Evolutionary conservation across 2,113 vertebrate genomes (phyloP).

Genomic region (Pluvialis apricaria): DNA sequence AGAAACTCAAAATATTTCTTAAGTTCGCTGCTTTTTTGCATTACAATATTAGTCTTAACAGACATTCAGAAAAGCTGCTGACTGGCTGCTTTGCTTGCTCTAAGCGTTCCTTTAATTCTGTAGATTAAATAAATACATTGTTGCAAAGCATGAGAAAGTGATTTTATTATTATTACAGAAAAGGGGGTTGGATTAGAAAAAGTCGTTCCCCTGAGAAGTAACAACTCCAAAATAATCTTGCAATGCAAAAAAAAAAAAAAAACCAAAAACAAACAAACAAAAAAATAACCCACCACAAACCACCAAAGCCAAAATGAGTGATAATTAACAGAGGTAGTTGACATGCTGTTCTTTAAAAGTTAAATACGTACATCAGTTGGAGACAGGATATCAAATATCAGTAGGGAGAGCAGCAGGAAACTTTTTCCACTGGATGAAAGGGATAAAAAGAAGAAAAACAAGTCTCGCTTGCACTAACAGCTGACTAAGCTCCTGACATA

Average conservation of each 20-base stretch:
- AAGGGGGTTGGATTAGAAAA: not conserved
- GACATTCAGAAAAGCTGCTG: not conserved
- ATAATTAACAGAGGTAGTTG: constrained; percentile 7
- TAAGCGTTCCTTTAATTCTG: not conserved
- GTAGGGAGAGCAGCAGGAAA: constrained; percentile 15
- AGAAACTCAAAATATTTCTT: not conserved
- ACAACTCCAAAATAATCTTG: not conserved
- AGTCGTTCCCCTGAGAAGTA: not conserved
- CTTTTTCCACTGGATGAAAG: constrained; percentile 37
- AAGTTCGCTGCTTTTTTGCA: not conserved
- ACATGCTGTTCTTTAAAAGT: constrained; percentile 28
- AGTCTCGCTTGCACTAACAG: not conserved
- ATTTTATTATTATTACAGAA: not conserved
- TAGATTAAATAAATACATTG: not conserved
- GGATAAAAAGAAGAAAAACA: constrained; percentile 51
- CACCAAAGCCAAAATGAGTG: not conserved
- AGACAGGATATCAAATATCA: constrained; percentile 48
- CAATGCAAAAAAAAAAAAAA: not conserved
- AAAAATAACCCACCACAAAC: not conserved
- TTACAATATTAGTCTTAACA: not conserved
- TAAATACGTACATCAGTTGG: not conserved
- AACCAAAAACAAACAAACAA: not conserved
- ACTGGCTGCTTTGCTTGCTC: not conserved
- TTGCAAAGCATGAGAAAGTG: not conserved
- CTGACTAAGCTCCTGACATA: constrained; percentile 31